Evolutionary conservation across 2,797 vertebrate genomes (phyloP).

Genomic region (Lerista edwardsae): DNA sequence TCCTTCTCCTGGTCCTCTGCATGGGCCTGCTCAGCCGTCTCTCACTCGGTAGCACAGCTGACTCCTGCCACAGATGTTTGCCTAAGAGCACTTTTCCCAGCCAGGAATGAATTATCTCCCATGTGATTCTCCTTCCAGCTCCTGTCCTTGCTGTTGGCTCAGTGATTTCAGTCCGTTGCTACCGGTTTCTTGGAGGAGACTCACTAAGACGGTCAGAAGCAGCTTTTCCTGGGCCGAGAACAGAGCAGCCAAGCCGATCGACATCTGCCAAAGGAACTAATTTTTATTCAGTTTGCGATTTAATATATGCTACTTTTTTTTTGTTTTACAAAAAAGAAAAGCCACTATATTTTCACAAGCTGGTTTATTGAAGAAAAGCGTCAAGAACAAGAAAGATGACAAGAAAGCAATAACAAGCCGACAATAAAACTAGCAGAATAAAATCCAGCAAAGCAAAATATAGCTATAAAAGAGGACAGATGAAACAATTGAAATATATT

Average conservation of each 20-base stretch:
- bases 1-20: background rate
- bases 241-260: background rate
- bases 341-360: too few species aligned
- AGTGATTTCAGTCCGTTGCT: background rate
- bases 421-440: too few species aligned
- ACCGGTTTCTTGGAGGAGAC: background rate
- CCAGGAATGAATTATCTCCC: background rate
- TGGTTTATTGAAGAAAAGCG: too few species aligned
- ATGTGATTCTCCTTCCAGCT: rapidly evolving
- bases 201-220: background rate
- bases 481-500: too few species aligned
- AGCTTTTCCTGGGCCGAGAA: background rate
- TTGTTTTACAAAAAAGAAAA: too few species aligned
- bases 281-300: too few species aligned
- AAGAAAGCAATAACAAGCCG: too few species aligned
- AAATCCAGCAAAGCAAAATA: too few species aligned
- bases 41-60: background rate
- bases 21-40: background rate
- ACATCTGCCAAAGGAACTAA: background rate
- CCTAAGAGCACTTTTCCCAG: background rate
- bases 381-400: too few species aligned
- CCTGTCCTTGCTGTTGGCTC: background rate
- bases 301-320: too few species aligned
- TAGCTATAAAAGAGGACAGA: too few species aligned
- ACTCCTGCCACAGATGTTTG: background rate